Percentiles rank a stretch among this genome's conserved stretches.
Evolutionary conservation across 1,140 invertebrate genomes (phyloP).

Genomic region (Calycopis cecrops): DNA sequence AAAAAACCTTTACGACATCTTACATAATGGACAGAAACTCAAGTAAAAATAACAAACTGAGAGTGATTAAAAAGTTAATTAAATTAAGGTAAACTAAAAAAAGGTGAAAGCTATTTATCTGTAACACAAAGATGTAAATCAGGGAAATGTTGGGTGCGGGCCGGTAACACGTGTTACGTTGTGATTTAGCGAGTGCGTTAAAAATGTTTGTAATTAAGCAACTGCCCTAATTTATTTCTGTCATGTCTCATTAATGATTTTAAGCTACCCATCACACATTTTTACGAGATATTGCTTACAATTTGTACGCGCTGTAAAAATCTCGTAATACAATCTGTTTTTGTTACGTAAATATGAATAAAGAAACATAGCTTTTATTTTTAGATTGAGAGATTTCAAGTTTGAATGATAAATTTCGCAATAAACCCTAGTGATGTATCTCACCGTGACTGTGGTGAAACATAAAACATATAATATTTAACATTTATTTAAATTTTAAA

Average conservation of each 20-base stretch:
- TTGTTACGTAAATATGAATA: background rate
- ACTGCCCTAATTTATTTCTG: background rate
- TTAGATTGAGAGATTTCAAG: too few species aligned
- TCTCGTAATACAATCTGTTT: conserved; percentile 3
- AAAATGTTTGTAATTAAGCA: conserved; percentile 5
- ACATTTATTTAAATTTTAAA: too few species aligned
- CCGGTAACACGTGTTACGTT: conserved; percentile 1
- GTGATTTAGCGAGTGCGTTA: conserved; percentile 11
- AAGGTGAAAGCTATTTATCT: background rate
- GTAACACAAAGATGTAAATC: background rate
- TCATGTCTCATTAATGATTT: conserved; percentile 7
- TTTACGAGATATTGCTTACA: conserved; percentile 3
- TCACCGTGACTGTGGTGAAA: too few species aligned
- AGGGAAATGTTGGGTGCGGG: background rate
- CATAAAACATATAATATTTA: too few species aligned
- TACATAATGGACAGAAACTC: too few species aligned
- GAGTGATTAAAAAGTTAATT: background rate
- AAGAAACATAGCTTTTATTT: too few species aligned
- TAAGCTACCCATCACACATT: background rate
- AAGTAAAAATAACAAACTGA: too few species aligned
- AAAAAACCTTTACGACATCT: too few species aligned
- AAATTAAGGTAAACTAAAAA: background rate
- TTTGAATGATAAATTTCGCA: too few species aligned
- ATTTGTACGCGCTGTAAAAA: background rate
- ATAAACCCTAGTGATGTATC: too few species aligned